Evolutionary conservation across 2,888 invertebrate species (phyloP).

Genomic region (Agriopis leucophaearia): DNA sequence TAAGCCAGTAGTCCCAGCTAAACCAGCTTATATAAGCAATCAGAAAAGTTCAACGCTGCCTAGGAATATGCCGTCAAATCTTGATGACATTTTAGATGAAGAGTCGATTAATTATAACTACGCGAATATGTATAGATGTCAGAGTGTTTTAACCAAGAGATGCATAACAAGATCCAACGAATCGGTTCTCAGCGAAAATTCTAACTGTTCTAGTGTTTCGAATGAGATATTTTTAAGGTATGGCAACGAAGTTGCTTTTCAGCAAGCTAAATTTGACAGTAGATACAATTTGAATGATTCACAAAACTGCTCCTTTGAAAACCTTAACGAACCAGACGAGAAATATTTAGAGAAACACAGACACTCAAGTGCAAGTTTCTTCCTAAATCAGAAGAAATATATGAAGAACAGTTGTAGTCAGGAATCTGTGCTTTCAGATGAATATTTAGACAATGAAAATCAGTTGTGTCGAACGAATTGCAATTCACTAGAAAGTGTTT

Average conservation of each 20-base stretch:
- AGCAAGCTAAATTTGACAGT: constrained; percentile 79
- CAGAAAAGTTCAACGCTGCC: constrained; percentile 83
- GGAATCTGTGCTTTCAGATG: constrained; percentile 92
- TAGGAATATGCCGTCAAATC: constrained; percentile 82
- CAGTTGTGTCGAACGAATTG: constrained; percentile 89
- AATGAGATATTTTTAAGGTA: constrained; percentile 84
- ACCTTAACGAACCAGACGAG: constrained; percentile 68
- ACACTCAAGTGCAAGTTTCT: constrained; percentile 93
- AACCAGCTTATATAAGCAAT: constrained; percentile 68
- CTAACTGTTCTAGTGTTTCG: constrained; percentile 81
- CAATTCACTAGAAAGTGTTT: constrained; percentile 92
- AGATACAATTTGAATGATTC: constrained; percentile 82
- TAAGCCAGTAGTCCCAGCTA: constrained; percentile 73
- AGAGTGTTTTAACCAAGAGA: constrained; percentile 82
- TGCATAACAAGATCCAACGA: constrained; percentile 88
- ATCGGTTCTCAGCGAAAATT: constrained; percentile 82
- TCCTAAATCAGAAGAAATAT: constrained; percentile 89
- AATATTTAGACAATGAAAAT: constrained; percentile 85
- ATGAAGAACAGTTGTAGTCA: constrained; percentile 89
- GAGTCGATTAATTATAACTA: constrained; percentile 73
- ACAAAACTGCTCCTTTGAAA: constrained; percentile 80
- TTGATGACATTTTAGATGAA: constrained; percentile 84
- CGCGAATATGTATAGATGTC: constrained; percentile 76
- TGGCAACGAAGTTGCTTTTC: constrained; percentile 82
- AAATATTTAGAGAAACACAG: constrained; percentile 85